Percentiles rank a stretch among this genome's conserved stretches.
These are phyloP conservation scores for Neodiprion pinetum DNA, from an alignment of 1,140 invertebrate genomes.

Conservation along the genomic window DNA sequence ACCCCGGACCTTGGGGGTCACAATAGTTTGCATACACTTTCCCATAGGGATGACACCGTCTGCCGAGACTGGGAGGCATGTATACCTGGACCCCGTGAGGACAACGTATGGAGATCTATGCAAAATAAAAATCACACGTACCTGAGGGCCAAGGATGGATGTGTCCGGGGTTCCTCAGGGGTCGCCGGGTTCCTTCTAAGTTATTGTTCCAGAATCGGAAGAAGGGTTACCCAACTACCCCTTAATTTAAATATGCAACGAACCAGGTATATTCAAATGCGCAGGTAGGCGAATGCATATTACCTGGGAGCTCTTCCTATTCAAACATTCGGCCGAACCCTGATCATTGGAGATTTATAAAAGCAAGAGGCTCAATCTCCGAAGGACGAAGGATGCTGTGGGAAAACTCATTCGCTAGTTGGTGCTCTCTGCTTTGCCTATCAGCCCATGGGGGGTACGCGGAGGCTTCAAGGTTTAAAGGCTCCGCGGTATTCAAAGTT, in stretches of 20 bases:
- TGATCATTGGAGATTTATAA: constrained; percentile 57
- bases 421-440: constrained; percentile 46
- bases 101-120: constrained; percentile 61
- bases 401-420: constrained; percentile 35
- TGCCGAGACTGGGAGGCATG: constrained; percentile 24
- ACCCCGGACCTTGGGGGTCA: constrained; percentile 48
- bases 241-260: constrained; percentile 57
- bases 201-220: constrained; percentile 52
- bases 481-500: background rate
- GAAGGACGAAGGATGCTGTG: constrained; percentile 39
- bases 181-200: constrained; percentile 35
- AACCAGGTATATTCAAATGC: constrained; percentile 56
- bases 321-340: constrained; percentile 43
- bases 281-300: constrained; percentile 42
- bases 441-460: constrained; percentile 27
- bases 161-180: constrained; percentile 38
- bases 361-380: constrained; percentile 31
- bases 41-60: constrained; percentile 61
- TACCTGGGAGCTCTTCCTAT: constrained; percentile 55
- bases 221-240: constrained; percentile 43
- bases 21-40: constrained; percentile 62
- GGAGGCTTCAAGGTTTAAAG: background rate
- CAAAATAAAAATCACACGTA: constrained; percentile 54
- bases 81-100: constrained; percentile 45
- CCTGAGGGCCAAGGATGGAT: constrained; percentile 43